Evolutionary conservation across 1,140 invertebrate genomes (phyloP).

Genomic region (Halictus rubicundus): DNA sequence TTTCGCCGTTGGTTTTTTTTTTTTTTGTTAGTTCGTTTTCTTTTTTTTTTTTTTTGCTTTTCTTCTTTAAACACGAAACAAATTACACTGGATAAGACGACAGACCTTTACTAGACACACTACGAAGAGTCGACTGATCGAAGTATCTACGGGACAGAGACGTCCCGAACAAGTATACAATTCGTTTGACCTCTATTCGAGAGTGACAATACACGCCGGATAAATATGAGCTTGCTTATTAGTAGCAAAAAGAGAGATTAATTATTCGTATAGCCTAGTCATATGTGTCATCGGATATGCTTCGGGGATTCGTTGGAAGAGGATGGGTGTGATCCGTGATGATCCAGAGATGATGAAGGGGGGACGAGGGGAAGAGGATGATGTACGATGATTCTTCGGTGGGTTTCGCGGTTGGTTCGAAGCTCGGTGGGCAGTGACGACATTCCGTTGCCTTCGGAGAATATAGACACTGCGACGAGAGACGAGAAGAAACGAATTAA

Average conservation of each 20-base stretch:
- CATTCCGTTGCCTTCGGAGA: not conserved
- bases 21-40: no score
- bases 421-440: not conserved
- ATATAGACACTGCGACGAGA: not conserved
- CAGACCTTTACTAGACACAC: slow-evolving; percentile 40
- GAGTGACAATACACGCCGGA: slow-evolving; percentile 37
- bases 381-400: not conserved
- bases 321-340: slow-evolving; percentile 26
- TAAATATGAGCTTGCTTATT: slow-evolving; percentile 62
- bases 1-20: not conserved
- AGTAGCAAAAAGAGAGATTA: slow-evolving; percentile 62
- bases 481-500: not conserved
- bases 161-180: slow-evolving; percentile 36
- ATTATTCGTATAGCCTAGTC: slow-evolving; percentile 69
- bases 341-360: not conserved
- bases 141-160: slow-evolving; percentile 37
- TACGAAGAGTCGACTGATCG: slow-evolving; percentile 48
- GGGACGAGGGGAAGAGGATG: no score
- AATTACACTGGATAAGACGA: slow-evolving; percentile 45
- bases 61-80: slow-evolving; percentile 18
- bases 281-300: slow-evolving; percentile 77
- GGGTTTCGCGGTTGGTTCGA: not conserved
- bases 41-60: no score
- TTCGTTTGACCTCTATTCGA: slow-evolving; percentile 27
- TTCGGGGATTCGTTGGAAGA: slow-evolving; percentile 45